Evolutionary conservation across 1,140 invertebrate species (phyloP).

Genomic region (Achroia grisella): DNA sequence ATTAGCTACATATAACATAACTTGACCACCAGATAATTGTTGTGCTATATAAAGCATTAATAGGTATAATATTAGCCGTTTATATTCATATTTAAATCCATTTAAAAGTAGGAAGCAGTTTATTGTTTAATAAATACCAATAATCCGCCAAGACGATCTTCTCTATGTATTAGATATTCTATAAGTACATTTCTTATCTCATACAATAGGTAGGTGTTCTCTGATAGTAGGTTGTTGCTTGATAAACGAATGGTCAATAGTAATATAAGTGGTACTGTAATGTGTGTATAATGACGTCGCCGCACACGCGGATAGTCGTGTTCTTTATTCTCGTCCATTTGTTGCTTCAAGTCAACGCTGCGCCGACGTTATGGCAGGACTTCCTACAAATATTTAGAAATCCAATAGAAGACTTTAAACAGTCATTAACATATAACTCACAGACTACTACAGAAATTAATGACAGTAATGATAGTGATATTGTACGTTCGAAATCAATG

Average conservation of each 20-base stretch:
- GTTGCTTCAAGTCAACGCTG: neutral
- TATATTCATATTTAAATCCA: no score
- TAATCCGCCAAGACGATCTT: no score
- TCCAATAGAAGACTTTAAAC: conserved; percentile 42
- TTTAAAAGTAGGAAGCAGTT: no score
- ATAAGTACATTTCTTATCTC: neutral
- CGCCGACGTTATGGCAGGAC: conserved; percentile 17
- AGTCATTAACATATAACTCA: conserved; percentile 12
- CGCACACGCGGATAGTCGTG: neutral
- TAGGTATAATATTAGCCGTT: no score
- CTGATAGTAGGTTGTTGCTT: conserved; percentile 16
- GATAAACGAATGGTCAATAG: conserved; percentile 32
- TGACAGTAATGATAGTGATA: neutral
- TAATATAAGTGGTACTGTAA: conserved; percentile 12
- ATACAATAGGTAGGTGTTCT: neutral
- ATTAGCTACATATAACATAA: no score
- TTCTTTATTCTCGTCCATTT: neutral
- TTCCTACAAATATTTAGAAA: conserved; percentile 44
- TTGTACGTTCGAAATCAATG: conserved; percentile 27
- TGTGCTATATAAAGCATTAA: no score
- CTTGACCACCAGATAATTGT: no score
- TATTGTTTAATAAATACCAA: no score
- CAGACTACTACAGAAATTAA: neutral
- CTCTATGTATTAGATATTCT: no score
- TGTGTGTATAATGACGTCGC: conserved; percentile 40